Evolutionary conservation across 64 coral and sea anemone genomes (phyloP), one percentile per base, ranked within the genome.

Genomic region (Platygyra sinensis): DNA sequence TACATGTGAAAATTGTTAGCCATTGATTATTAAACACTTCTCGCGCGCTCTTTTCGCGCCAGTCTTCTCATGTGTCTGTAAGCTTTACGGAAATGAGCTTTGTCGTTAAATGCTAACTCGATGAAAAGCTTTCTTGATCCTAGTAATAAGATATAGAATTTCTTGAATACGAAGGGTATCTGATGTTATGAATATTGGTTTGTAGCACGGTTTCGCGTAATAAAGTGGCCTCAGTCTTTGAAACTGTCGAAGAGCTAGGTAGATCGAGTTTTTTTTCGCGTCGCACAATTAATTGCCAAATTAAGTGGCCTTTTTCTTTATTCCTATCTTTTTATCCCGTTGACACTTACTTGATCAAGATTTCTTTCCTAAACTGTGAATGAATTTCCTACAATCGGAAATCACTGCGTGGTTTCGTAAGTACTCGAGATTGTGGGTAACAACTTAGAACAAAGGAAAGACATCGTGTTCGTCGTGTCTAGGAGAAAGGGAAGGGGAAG

Each of bases 391-490:
- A 27, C 22, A 27, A 69, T 69, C 22, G 65, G 65, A 69, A 69
- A 27, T 69, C 9, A 5, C 9, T 69, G 24, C 65, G 65, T 27
- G 65, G 46, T 67, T 19, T 83, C 20, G 76, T 55, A n/a, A n/a
- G n/a, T n/a, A n/a, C 24, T 63, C 19, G 33, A 71, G 19, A 50
- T 71, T 85, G 81, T 28, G 81, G 81, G 69, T 50, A 49, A 71
- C 42, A 19, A 12, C 18, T 24, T 16, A 2, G 6, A 46, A 77
- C 33, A 49, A 50, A 77, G 20, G 74, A 50, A 77, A 18, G 22
- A 77, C 62, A 22, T 42, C 74, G 1, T 50, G 8, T 17, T 77
- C 22, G 74, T 42, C 74, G 20, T 18, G 74, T 50, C 22, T 42
- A 42, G 22, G 12, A 22, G 36, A 77, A 77, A 62, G 16, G 77